Conservation (phyloP, 2,797 vertebrate species). For the Gymnoscopelus braueri region DNA sequence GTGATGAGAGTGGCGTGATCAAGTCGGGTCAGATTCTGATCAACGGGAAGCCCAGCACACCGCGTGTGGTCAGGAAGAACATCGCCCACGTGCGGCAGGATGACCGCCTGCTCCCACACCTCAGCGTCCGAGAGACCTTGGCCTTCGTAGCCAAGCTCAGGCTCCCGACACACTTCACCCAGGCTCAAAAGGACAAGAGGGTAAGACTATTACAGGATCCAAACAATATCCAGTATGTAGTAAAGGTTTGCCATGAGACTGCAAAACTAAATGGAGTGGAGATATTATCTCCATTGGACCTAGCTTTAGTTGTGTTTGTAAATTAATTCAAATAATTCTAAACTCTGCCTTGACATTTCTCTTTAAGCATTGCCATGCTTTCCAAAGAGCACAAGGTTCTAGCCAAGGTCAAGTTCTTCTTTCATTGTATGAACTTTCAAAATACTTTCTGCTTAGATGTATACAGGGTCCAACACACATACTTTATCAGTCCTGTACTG, state of each 20-base stretch:
- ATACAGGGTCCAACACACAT: too few relatives aligned
- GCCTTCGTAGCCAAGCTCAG: constrained; percentile 90
- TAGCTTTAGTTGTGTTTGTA: too few relatives aligned
- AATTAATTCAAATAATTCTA: too few relatives aligned
- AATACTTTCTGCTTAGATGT: too few relatives aligned
- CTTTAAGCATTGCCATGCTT: too few relatives aligned
- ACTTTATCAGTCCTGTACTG: too few relatives aligned
- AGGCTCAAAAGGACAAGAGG: constrained; percentile 90
- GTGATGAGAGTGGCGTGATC: constrained; percentile 86
- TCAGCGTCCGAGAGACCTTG: constrained; percentile 93
- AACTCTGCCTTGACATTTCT: too few relatives aligned
- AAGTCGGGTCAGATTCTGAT: constrained; percentile 87
- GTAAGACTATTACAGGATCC: constrained; percentile 70
- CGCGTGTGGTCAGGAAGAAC: constrained; percentile 88
- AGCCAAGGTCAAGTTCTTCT: too few relatives aligned
- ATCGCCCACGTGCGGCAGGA: constrained; percentile 93
- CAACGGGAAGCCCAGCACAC: constrained; percentile 86
- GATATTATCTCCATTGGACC: too few relatives aligned
- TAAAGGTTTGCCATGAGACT: neutral
- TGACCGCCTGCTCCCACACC: constrained; percentile 92
- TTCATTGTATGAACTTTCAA: too few relatives aligned
- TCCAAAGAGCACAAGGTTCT: too few relatives aligned
- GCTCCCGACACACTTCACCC: constrained; percentile 89
- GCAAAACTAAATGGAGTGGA: too few relatives aligned
- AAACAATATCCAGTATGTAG: neutral